Percentiles rank a stretch among this genome's conserved stretches.
Evolutionary conservation across 2,113 vertebrate genomes (phyloP).

Genomic region (Chlorodrepanis virens): DNA sequence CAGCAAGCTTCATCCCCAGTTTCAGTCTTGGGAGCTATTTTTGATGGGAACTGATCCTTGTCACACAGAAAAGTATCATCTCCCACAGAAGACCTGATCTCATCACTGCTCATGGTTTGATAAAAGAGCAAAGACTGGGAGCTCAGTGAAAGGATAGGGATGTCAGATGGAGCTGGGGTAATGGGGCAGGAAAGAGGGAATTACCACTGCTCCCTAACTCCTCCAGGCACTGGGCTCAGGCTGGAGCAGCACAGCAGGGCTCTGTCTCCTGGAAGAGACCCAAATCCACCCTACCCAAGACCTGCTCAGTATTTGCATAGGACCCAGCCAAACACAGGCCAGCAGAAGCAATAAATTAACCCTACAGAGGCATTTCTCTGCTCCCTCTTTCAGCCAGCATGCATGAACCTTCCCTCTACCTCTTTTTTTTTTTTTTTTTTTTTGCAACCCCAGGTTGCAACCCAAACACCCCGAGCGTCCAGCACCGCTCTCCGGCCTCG

Average conservation of each 20-base stretch:
- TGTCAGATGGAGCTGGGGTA: not conserved
- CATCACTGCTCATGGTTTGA: not conserved
- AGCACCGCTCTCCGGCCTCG: not conserved
- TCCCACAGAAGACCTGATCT: not conserved
- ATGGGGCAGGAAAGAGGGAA: not conserved
- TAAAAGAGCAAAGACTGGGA: rapidly evolving
- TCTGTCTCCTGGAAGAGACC: not conserved
- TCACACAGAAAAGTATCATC: not conserved
- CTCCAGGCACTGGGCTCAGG: not conserved
- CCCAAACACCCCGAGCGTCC: not conserved
- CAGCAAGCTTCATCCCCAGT: not conserved
- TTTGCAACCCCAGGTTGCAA: not conserved
- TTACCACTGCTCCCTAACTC: not conserved
- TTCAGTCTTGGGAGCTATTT: not conserved
- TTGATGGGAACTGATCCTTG: not conserved
- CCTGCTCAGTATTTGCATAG: not conserved
- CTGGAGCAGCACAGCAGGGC: not conserved
- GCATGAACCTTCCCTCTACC: rapidly evolving
- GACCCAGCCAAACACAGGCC: not conserved
- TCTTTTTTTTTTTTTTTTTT: not conserved
- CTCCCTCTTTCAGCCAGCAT: not conserved
- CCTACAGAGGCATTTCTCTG: not conserved
- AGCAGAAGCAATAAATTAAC: not conserved
- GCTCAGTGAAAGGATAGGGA: not conserved
- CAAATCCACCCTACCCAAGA: not conserved